Base-by-base conservation (phyloP, 37 sponge, comb jelly and placozoan species). In the Mnemiopsis leidyi region DNA sequence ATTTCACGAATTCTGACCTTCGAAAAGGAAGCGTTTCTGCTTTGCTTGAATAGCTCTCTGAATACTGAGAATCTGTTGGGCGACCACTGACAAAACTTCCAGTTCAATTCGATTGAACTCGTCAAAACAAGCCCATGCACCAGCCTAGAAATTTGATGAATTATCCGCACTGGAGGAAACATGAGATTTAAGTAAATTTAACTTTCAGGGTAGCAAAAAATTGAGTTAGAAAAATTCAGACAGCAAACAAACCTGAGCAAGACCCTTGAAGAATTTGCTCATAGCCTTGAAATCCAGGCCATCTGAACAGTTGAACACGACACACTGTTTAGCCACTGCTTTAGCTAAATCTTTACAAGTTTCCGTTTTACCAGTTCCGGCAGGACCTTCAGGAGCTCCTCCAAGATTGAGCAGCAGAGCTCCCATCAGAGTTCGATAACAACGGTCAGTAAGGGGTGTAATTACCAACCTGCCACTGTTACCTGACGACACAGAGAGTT, bases 261-360 rank as follows among this genome's bases (percentile, higher is more conserved):
- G 94, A 1, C 98, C 98, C 71, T 98, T 97, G 94, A 98, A 97
- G 94, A 98, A 98, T 94, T 98, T 98, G 32, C 98, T 97, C 98
- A 98, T 98, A 25, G 98, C 98, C 92, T 98, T 97, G 94, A 95
- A 98, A 93, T 98, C 98, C 93, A 98, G 95, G 0, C 98, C 98
- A 96, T 98, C 98, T 26, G 98, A 98, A 92, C 98, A 98, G 95
- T 98, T 98, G 96, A 98, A 98, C 82, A 98, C 98, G 38, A 98
- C 98, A 95, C 98, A 98, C 96, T 97, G 98, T 75, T 98, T 98
- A 68, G 98, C 98, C n/a, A 98, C 97, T n/a, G 98, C 98, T 94
- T 98, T 98, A 39, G 98, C 98, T 76, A 98, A 82, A 93, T 98
- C 98, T 68, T 98, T 98, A 76, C 96, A 96, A 0, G 99, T 98